These are phyloP conservation scores for Apodemus speciosus DNA, from an alignment of 2,113 vertebrate genomes.

Conservation along the genomic window DNA sequence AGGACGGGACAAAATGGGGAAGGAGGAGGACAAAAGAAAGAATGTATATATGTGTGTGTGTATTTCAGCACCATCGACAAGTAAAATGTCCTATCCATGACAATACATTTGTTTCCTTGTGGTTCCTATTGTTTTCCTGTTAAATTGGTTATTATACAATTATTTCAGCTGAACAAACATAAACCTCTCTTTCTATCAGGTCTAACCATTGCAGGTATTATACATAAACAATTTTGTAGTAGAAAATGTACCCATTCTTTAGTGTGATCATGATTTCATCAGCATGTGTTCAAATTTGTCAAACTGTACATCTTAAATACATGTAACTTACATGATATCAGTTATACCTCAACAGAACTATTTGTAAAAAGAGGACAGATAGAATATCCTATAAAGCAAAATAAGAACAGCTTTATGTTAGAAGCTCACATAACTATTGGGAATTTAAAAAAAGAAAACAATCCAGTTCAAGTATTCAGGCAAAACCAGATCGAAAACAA, in stretches of 20 bases:
- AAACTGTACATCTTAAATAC: background rate
- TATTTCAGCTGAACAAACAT: conserved; percentile 19
- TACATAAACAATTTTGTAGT: background rate
- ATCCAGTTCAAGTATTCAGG: background rate
- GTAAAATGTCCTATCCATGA: background rate
- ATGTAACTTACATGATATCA: background rate
- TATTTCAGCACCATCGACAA: background rate
- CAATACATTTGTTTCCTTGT: conserved; percentile 14
- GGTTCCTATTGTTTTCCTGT: background rate
- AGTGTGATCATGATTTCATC: background rate
- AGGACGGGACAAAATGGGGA: too few relatives aligned
- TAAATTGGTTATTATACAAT: background rate
- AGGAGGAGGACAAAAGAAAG: background rate
- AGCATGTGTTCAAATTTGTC: background rate
- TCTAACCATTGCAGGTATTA: background rate
- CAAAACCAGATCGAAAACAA: background rate
- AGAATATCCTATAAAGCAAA: conserved; percentile 11
- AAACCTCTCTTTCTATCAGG: background rate
- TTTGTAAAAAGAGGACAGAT: background rate
- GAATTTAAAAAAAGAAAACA: background rate
- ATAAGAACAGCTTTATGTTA: background rate
- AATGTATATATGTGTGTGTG: too few relatives aligned
- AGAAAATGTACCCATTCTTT: background rate
- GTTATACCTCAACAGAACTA: background rate
- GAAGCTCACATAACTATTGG: background rate